Evolutionary conservation across 2,888 invertebrate genomes (phyloP).

Genomic region (Protonemura montana): DNA sequence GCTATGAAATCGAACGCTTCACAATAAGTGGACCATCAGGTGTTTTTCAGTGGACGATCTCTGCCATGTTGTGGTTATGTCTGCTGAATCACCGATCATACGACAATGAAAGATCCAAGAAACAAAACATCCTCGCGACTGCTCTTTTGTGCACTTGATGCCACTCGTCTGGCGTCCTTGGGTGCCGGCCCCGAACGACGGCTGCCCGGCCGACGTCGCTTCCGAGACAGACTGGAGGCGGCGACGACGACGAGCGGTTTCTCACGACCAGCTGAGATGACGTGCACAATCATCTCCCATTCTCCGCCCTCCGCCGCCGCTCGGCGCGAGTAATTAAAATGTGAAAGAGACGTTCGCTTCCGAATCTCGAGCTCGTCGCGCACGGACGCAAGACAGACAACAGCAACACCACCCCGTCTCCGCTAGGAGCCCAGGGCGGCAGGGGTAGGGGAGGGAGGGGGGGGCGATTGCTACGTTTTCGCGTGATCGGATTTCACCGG

Average conservation of each 20-base stretch:
- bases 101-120: no score
- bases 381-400: background rate
- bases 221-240: background rate
- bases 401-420: no score
- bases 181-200: background rate
- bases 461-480: background rate
- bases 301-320: background rate
- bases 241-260: background rate
- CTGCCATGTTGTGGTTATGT: no score
- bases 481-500: slow-evolving; percentile 7
- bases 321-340: background rate
- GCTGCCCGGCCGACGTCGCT: background rate
- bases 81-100: no score
- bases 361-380: background rate
- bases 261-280: background rate
- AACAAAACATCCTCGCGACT: no score
- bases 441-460: background rate
- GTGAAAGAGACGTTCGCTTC: background rate
- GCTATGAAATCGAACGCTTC: no score
- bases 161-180: background rate
- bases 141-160: background rate
- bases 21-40: no score
- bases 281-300: background rate
- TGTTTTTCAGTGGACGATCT: no score
- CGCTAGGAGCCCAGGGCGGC: background rate